Evolutionary conservation across 2,888 invertebrate genomes (phyloP).

Genomic region (Pseudeuparius sepicola): DNA sequence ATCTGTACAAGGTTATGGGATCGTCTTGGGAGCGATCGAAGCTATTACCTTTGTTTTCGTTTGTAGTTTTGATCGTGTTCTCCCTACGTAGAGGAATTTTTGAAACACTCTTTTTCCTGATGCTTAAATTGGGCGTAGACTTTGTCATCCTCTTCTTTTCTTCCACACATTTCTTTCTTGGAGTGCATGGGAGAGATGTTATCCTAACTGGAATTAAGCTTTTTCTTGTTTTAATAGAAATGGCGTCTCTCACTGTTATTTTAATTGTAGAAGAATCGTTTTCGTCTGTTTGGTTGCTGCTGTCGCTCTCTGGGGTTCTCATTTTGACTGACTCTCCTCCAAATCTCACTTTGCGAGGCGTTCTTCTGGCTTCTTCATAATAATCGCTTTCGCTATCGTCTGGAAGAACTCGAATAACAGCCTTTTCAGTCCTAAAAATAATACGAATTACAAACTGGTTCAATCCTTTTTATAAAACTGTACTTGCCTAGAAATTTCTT

Average conservation of each 20-base stretch:
- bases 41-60: too few relatives aligned
- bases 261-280: conserved; percentile 22
- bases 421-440: conserved; percentile 31
- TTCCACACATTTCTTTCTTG: conserved; percentile 35
- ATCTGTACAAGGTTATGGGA: too few relatives aligned
- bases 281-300: conserved; percentile 47
- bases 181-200: conserved; percentile 34
- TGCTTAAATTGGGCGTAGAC: conserved; percentile 33
- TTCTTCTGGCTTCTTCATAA: conserved; percentile 40
- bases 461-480: conserved; percentile 1
- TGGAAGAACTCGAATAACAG: conserved; percentile 51
- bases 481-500: conserved; percentile 29
- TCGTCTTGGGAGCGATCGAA: too few relatives aligned
- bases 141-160: conserved; percentile 29
- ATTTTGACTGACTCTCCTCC: conserved; percentile 82
- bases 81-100: too few relatives aligned
- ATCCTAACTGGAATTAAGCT: conserved; percentile 43
- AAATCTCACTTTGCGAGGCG: conserved; percentile 67
- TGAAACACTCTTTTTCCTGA: conserved; percentile 18
- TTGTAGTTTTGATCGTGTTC: too few relatives aligned
- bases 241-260: conserved; percentile 29
- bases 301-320: conserved; percentile 76
- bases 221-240: conserved; percentile 28
- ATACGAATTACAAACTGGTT: not conserved
- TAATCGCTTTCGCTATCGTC: conserved; percentile 49